A percentile compares a stretch with the other conserved stretches of the same genome.
phyloP scores from a whole-genome alignment of 2,113 vertebrate genomes.

The Ramphastos sulfuratus region DNA sequence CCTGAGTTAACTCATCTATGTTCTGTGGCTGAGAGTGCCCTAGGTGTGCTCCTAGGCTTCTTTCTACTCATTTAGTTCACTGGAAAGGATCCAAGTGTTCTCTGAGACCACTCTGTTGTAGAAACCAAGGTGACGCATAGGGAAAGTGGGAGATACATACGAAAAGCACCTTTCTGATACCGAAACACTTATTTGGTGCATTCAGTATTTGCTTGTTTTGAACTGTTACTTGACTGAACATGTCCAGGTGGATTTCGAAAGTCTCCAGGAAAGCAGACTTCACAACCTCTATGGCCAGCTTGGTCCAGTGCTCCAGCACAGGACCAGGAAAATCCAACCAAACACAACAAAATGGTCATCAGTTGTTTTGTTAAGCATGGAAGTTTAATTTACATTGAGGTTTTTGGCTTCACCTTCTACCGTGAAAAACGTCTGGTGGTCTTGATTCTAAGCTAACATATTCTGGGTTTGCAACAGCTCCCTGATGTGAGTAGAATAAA shows the following conservation, averaged over 20 bases:
- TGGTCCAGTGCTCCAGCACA: too few relatives aligned
- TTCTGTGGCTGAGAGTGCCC: neutral
- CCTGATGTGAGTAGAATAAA: neutral
- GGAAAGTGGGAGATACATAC: neutral
- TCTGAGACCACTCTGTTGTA: neutral
- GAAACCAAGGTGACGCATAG: neutral
- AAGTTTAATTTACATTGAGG: neutral
- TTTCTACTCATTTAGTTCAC: neutral
- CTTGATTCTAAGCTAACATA: neutral
- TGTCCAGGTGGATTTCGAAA: neutral
- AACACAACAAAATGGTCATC: neutral
- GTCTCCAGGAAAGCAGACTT: too few relatives aligned
- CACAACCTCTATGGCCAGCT: too few relatives aligned
- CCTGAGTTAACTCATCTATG: neutral
- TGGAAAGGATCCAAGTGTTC: neutral
- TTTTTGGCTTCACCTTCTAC: neutral
- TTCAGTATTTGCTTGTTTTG: neutral
- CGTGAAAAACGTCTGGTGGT: neutral
- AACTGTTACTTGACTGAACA: neutral
- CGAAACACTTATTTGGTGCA: neutral
- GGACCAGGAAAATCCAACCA: neutral
- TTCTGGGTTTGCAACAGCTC: neutral
- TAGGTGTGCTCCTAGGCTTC: neutral
- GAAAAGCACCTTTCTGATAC: neutral
- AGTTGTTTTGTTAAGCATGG: neutral